Evolutionary conservation across 2,113 vertebrate species (phyloP).

Genomic region (Saguinus imperator): DNA sequence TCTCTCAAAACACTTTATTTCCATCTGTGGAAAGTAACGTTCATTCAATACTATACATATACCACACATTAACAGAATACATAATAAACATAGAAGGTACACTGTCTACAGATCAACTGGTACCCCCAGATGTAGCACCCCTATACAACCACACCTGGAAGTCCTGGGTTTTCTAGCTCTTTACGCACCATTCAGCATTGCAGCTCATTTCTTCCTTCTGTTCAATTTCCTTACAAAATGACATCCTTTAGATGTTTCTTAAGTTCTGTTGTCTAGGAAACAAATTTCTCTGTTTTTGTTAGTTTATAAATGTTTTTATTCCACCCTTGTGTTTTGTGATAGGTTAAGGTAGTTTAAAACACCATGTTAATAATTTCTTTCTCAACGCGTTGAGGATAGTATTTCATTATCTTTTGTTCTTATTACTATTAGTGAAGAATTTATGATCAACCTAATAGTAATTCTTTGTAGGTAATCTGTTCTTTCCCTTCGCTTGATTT

Average conservation of each 20-base stretch:
- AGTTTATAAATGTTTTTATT: not conserved
- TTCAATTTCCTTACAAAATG: not conserved
- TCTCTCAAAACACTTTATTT: not conserved
- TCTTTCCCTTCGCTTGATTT: not conserved
- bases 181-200: not conserved
- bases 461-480: not conserved
- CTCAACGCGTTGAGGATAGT: not conserved
- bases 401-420: not conserved
- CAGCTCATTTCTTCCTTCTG: not conserved
- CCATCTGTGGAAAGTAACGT: not conserved
- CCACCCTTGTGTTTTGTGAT: not conserved
- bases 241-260: not conserved
- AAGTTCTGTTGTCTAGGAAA: not conserved
- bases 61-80: not conserved
- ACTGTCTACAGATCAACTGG: not conserved
- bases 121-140: not conserved
- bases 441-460: not conserved
- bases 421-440: not conserved
- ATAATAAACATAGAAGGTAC: not conserved
- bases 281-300: not conserved
- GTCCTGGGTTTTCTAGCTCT: accelerated
- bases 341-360: not conserved
- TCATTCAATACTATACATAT: not conserved
- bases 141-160: not conserved
- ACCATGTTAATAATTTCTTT: not conserved